Evolutionary conservation across 2,888 invertebrate species (phyloP).

Genomic region (Tachina grossa): DNA sequence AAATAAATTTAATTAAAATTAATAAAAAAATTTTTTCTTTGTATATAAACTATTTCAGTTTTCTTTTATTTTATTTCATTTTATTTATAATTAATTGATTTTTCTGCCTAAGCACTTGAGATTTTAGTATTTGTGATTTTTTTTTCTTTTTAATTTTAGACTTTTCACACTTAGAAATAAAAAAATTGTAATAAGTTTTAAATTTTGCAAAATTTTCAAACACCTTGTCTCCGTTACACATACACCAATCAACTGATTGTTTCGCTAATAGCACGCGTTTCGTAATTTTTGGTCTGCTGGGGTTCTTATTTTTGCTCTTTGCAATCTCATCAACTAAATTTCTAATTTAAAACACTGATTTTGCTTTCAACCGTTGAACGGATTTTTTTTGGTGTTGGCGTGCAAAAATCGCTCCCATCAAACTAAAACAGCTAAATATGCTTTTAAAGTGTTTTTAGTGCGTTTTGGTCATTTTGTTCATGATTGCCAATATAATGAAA

Average conservation of each 20-base stretch:
- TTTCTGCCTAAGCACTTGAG: conserved; percentile 7
- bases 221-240: conserved; percentile 65
- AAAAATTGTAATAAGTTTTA: conserved; percentile 1
- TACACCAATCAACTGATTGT: conserved; percentile 54
- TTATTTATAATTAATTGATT: no score
- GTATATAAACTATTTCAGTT: not conserved
- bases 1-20: not conserved
- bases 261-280: conserved; percentile 50
- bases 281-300: conserved; percentile 36
- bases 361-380: not conserved
- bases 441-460: not conserved
- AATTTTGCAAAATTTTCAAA: conserved; percentile 38
- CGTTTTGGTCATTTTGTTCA: not conserved
- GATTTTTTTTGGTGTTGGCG: conserved; percentile 32
- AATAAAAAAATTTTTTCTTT: not conserved
- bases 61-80: not conserved
- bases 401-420: conserved; percentile 3
- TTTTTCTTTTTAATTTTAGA: conserved; percentile 24
- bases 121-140: not conserved
- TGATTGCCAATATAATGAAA: not conserved
- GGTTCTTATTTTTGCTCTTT: conserved; percentile 3
- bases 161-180: conserved; percentile 15
- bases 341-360: conserved; percentile 15
- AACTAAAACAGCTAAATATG: not conserved
- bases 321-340: conserved; percentile 16